Evolutionary conservation across 2,888 invertebrate genomes (phyloP), one percentile per base, ranked within the genome.

Genomic region (Drosophila cognata): DNA sequence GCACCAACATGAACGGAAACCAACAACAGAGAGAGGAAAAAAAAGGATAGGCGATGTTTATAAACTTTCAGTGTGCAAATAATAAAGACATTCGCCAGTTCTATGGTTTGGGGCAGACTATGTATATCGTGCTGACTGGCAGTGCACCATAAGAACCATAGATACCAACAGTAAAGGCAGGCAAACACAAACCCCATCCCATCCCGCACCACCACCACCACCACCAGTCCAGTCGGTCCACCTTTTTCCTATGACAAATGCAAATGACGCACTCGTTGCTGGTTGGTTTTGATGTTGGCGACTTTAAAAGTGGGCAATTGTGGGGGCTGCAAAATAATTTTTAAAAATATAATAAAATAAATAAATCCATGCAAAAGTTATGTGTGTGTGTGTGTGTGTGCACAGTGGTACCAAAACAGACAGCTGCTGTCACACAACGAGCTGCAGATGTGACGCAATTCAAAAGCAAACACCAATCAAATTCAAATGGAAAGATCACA

Each of bases 241-340:
- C 79, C 83, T 64, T 74, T 68, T 78, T 70, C 74, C 55, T 68
- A 74, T 76, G 88, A 81, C 87, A 86, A 85, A 88, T 88, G 89
- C 87, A 85, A 89, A 89, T 88, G 87, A 77, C 84, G 79, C 77
- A 81, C 73, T 70, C 76, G 43, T 29, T 64, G 61, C 53, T 68
- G 71, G 61, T 66, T 70, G 71, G 61, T 69, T 70, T 79, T 67
- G 63, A 64, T 65, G 57, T 50, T 43, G 70, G 70, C 77, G 56
- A 69, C 72, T 88, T 57, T 48, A 46, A 56, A 60, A 76, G 73
- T 76, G 71, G 87, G 71, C 81, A 10, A 65, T 74, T 70, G 28
- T 57, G 48, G 18, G 18, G 50, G 35, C 35, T 53, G 48, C 31
- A 57, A 62, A 58, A 53, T 46, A 50, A 25, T 50, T n/a, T 29